phyloP scores from a whole-genome alignment of 2,113 vertebrate genomes.

The Callipepla californica region DNA sequence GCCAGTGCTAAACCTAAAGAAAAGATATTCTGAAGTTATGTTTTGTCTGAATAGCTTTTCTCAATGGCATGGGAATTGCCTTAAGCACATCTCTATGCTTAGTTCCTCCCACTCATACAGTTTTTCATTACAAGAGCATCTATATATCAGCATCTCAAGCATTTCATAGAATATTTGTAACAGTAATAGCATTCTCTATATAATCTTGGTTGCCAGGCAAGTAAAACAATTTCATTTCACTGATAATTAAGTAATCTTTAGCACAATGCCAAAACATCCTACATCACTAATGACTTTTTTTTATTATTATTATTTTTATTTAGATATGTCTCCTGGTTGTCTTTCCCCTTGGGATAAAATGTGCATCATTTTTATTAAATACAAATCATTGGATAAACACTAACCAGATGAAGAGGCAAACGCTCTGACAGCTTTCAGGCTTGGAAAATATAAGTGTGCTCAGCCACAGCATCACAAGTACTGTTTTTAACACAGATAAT shows the following conservation, averaged over 20 bases:
- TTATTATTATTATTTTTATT: not conserved
- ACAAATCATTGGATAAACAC: conserved; percentile 21
- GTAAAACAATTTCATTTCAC: not conserved
- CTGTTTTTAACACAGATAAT: not conserved
- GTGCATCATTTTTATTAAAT: conserved; percentile 30
- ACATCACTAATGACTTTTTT: conserved; percentile 25
- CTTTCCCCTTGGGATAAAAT: not conserved
- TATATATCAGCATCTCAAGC: not conserved
- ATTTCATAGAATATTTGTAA: not conserved
- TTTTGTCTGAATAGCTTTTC: not conserved
- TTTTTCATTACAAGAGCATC: not conserved
- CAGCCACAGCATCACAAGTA: not conserved
- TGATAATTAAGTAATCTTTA: conserved; percentile 43
- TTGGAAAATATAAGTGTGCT: not conserved
- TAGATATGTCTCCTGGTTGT: not conserved
- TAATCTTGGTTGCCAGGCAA: not conserved
- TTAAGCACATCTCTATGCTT: not conserved
- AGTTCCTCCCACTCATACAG: not conserved
- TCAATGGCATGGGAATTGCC: not conserved
- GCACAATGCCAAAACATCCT: conserved; percentile 6
- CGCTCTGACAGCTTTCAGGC: not conserved
- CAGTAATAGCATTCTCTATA: not conserved
- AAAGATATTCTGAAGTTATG: not conserved
- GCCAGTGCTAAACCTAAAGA: not conserved
- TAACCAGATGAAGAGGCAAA: conserved; percentile 15